phyloP scores from a whole-genome alignment of 2,888 invertebrate genomes.

The Neuroscelio doddi region DNA sequence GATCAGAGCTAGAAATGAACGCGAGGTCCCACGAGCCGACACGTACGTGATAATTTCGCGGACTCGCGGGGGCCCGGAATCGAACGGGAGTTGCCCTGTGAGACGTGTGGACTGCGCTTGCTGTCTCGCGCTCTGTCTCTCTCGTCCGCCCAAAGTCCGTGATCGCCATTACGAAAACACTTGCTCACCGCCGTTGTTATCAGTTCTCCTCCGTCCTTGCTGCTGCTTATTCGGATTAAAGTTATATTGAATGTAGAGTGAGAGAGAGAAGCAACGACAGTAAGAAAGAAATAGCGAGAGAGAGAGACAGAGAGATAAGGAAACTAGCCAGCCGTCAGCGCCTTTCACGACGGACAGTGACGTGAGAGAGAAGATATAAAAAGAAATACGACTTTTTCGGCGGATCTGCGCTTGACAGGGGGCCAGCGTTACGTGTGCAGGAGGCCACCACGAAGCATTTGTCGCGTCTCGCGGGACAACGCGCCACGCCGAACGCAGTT shows the following conservation, averaged over 20 bases:
- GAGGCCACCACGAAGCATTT: not conserved
- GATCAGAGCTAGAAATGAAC: too few relatives aligned
- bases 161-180: slow-evolving; percentile 40
- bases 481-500: slow-evolving; percentile 30
- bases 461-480: not conserved
- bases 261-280: not conserved
- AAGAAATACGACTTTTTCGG: not conserved
- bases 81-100: too few relatives aligned
- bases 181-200: slow-evolving; percentile 26
- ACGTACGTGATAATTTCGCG: too few relatives aligned
- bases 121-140: slow-evolving; percentile 12
- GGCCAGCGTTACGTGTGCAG: not conserved
- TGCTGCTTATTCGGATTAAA: slow-evolving; percentile 4
- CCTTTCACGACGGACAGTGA: not conserved
- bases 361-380: not conserved
- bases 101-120: not conserved
- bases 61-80: too few relatives aligned
- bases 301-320: not conserved
- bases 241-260: not conserved
- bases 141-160: slow-evolving; percentile 27
- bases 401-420: not conserved
- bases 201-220: slow-evolving; percentile 37
- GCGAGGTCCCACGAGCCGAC: too few relatives aligned
- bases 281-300: too few relatives aligned
- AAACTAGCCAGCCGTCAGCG: slow-evolving; percentile 1